Percentiles rank a stretch among this genome's conserved stretches.
Evolutionary conservation across 2,888 invertebrate species (phyloP).

Genomic region (Aporophyla nigra): DNA sequence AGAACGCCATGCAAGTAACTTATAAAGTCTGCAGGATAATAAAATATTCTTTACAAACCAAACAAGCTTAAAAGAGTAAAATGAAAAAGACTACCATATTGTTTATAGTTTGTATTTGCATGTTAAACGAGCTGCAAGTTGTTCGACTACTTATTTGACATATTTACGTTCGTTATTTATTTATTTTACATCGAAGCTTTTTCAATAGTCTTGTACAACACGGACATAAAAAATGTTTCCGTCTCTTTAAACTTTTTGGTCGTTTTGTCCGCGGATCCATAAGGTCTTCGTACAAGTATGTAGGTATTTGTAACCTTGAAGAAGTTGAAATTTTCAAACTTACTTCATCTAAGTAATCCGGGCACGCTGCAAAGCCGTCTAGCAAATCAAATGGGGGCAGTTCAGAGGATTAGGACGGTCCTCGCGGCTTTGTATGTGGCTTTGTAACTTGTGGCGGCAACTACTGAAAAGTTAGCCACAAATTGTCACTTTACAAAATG

Average conservation of each 20-base stretch:
- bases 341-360: slow-evolving; percentile 7
- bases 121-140: slow-evolving; percentile 48
- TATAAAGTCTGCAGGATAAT: slow-evolving; percentile 21
- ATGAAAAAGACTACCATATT: slow-evolving; percentile 32
- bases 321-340: neutral
- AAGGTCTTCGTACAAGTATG: neutral
- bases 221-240: neutral
- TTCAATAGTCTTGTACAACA: neutral
- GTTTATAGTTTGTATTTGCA: slow-evolving; percentile 52
- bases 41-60: slow-evolving; percentile 17
- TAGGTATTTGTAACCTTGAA: slow-evolving; percentile 21
- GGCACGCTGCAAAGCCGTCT: neutral
- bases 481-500: neutral
- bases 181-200: slow-evolving; percentile 19
- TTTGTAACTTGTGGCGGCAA: slow-evolving; percentile 7
- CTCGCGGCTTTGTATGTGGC: neutral
- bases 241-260: slow-evolving; percentile 7
- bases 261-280: neutral
- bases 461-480: neutral
- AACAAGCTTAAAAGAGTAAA: slow-evolving; percentile 8
- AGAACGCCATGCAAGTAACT: neutral
- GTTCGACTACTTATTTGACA: slow-evolving; percentile 23
- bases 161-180: slow-evolving; percentile 31
- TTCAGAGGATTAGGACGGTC: slow-evolving; percentile 31
- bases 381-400: neutral